Conservation (phyloP, 2,888 invertebrate genomes). For the Tyria jacobaeae region DNA sequence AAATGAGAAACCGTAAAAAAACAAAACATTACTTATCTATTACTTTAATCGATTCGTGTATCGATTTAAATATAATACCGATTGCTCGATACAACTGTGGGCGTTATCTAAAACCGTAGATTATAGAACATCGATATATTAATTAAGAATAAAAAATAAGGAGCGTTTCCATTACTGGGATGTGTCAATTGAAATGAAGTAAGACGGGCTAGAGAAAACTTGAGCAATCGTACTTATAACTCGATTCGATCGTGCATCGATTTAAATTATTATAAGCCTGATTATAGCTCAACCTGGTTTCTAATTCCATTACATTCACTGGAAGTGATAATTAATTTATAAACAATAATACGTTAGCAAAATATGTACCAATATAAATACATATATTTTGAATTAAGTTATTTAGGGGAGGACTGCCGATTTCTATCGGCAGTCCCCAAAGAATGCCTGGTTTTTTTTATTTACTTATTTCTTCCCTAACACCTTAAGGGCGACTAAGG, state of each 20-base stretch:
- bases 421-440: too few species aligned
- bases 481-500: too few species aligned
- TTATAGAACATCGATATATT: constrained; percentile 49
- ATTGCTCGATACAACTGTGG: constrained; percentile 44
- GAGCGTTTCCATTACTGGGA: constrained; percentile 47
- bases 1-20: constrained; percentile 13
- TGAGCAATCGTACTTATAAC: constrained; percentile 12
- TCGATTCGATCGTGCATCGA: neutral
- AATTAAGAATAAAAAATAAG: constrained; percentile 52
- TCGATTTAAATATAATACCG: constrained; percentile 51
- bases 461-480: too few species aligned
- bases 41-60: constrained; percentile 47
- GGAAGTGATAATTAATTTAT: too few species aligned
- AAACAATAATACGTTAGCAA: too few species aligned
- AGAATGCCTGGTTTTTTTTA: too few species aligned
- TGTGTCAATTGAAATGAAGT: constrained; percentile 49
- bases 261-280: neutral
- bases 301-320: neutral
- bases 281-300: constrained; percentile 2
- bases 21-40: constrained; percentile 8
- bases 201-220: constrained; percentile 33
- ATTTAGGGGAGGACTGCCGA: too few species aligned
- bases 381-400: too few species aligned
- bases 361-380: too few species aligned
- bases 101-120: constrained; percentile 49